Conservation (phyloP, 1,140 invertebrate genomes). For the Drosophila tristis region DNA sequence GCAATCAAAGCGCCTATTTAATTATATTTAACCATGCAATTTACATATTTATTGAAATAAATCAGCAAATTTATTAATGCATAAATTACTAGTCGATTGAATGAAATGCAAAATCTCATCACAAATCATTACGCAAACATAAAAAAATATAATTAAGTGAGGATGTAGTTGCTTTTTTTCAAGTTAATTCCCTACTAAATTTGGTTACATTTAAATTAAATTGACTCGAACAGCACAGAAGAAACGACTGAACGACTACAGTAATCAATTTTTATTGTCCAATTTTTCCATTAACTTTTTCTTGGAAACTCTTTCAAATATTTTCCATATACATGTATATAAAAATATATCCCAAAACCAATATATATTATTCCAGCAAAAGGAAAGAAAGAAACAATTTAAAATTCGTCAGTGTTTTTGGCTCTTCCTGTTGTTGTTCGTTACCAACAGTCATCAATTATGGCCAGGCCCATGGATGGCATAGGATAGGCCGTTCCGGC, state of each 20-base stretch:
- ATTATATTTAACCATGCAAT: constrained; percentile 6
- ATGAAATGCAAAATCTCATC: constrained; percentile 14
- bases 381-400: constrained; percentile 58
- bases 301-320: constrained; percentile 10
- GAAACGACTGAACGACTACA: not conserved
- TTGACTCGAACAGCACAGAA: not conserved
- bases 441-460: constrained; percentile 78
- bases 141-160: constrained; percentile 43
- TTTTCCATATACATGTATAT: constrained; percentile 24
- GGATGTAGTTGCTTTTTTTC: not conserved
- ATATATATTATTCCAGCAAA: constrained; percentile 7
- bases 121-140: constrained; percentile 11
- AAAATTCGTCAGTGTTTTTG: constrained; percentile 55
- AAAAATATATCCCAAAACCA: constrained; percentile 15
- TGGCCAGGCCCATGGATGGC: constrained; percentile 46
- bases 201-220: constrained; percentile 20
- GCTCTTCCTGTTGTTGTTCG: constrained; percentile 56
- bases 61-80: constrained; percentile 29
- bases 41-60: constrained; percentile 27
- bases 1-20: constrained; percentile 26
- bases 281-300: constrained; percentile 43
- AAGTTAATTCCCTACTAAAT: not conserved
- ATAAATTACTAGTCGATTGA: constrained; percentile 17
- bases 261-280: constrained; percentile 39
- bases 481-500: constrained; percentile 26